These are phyloP conservation scores for Meriones unguiculatus DNA, from an alignment of 2,113 vertebrate genomes.

Conservation along the genomic window DNA sequence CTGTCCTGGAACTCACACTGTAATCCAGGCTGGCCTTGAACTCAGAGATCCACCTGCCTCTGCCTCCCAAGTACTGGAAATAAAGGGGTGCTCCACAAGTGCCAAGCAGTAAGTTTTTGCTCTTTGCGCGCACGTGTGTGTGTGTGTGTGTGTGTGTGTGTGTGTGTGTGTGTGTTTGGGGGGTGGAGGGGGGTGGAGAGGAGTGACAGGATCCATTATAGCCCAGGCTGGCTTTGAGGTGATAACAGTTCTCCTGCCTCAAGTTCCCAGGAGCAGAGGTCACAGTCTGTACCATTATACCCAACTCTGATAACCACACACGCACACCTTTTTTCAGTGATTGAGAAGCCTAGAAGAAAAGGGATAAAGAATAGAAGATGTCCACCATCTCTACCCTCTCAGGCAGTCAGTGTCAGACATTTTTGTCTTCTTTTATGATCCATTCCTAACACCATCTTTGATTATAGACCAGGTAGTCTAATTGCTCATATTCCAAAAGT, in stretches of 20 bases:
- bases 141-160: too few relatives aligned
- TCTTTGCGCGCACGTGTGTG: background rate
- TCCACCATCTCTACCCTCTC: background rate
- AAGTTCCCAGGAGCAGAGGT: background rate
- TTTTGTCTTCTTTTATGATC: constrained; percentile 21
- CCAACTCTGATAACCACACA: background rate
- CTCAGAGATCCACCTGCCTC: background rate
- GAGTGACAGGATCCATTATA: background rate
- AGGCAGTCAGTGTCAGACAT: background rate
- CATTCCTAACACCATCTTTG: background rate
- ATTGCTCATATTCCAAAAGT: constrained; percentile 50
- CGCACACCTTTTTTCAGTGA: background rate
- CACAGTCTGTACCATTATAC: background rate
- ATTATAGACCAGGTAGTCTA: background rate
- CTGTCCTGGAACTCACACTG: background rate
- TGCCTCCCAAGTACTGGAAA: background rate
- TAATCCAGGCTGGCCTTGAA: background rate
- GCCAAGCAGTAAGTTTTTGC: background rate
- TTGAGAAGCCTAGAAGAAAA: background rate
- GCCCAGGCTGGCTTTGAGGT: background rate
- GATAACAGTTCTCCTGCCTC: background rate
- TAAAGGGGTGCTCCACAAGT: background rate
- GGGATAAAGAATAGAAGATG: background rate
- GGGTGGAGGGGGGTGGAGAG: too few relatives aligned
- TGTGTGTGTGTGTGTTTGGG: too few relatives aligned